Base-by-base conservation (phyloP, 2,888 invertebrate species). In the Exocentrus adspersus region DNA sequence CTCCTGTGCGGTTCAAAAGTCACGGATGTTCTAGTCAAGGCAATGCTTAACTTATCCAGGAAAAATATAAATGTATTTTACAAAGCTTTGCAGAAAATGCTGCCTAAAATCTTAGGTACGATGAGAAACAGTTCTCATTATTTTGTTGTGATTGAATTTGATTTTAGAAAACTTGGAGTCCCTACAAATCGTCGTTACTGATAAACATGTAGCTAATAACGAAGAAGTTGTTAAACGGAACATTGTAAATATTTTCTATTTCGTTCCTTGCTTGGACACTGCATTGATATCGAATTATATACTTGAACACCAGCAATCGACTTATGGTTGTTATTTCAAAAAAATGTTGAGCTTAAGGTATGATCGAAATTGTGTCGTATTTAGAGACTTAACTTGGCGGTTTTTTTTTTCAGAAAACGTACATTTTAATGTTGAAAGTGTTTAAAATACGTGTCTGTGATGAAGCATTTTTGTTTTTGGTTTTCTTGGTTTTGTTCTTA, bases 41-140 rank as follows among this genome's bases (percentile, higher is more conserved):
- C 86, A 4, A 81, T 90, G 65, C 85, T 87, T 12, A 84, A 85
- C 66, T 85, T 90, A 76, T 87, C 88, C 16, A 85, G 87, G 52
- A 85, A 85, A 56, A 85, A 84, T 67, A 87, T 87, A 73, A 64
- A 60, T 12, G 78, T 80, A 9, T 88, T 90, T 65, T 84, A 87
- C 69, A 67, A 77, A 4, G 82, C 85, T 0, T 75, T 89, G 1
- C 81, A 82, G 42, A 79, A 83, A 0, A 82, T 84, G 46, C 73
- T 86, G 7, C 65, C 77, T 0, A 72, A 78, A 10, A 85, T 90
- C 41, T 79, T 90, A n/a, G 75, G 82, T 80, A 72, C 70, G 60
- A n/a, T n/a, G n/a, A n/a, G n/a, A n/a, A n/a, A n/a, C n/a, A n/a
- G n/a, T n/a, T n/a, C n/a, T n/a, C n/a, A n/a, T n/a, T n/a, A n/a